Evolutionary conservation across 2,113 vertebrate genomes (phyloP), one percentile per base, ranked within the genome.

Genomic region (Recurvirostra avosetta): DNA sequence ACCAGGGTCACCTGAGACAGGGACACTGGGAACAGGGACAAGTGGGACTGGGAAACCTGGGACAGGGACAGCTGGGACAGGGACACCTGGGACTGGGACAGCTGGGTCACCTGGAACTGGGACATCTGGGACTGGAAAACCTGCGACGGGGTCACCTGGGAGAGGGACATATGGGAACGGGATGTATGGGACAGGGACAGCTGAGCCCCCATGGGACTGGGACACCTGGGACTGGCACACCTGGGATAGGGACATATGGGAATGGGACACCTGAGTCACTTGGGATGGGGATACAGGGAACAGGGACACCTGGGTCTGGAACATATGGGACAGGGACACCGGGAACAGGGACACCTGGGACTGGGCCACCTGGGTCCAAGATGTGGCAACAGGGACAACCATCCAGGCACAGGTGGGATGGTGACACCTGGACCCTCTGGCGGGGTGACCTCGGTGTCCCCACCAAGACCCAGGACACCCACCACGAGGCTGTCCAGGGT

Each of bases 401-500:
- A 7, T 5, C 34, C 40, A 15, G 15, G 13, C 19, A 15, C 43
- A 21, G 29, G 5, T 36, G 47, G 47, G 65, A 12, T 2, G 6
- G 53, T 19, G 75, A 8, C 70, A 25, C 4, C 36, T 9, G 4
- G 6, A 4, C 16, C 40, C 49, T 17, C 32, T 9, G 1, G 9
- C 15, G 12, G 13, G 2, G 61, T 4, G 3, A 26, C 62, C n/a
- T 17, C 2, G 2, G 5, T 11, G 74, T 47, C 52, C 41, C 41
- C 63, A 8, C 30, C 27, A 4, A 2, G 32, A 4, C 23, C n/a
- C 5, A 0, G 38, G 5, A 6, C 25, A 16, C 34, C 70, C 52
- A 32, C 43, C 15, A 3, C 16, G 2, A 12, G 41, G 13, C 38
- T 6, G 14, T 5, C 11, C 0, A 9, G 27, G 34, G 13, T 6